Percentiles rank a stretch among this genome's conserved stretches.
Conservation (phyloP, 1,140 invertebrate species). For the Wiebesia pumilae region DNA sequence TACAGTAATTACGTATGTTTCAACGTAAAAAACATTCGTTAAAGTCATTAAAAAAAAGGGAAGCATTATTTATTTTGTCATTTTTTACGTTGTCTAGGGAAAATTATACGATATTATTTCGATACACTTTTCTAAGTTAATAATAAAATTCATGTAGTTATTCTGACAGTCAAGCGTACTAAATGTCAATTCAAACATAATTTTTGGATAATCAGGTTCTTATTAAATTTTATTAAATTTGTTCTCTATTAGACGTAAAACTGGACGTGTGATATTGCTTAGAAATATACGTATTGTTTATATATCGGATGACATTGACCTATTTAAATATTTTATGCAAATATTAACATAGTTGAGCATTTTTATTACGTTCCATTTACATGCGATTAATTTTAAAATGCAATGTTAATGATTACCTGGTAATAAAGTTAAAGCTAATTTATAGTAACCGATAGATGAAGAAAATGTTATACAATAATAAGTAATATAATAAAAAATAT, state of each 20-base stretch:
- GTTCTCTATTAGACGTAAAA: not conserved
- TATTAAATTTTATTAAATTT: not conserved
- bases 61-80: too few relatives aligned
- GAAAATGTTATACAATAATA: too few relatives aligned
- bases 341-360: not conserved
- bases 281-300: not conserved
- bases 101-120: too few relatives aligned
- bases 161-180: not conserved
- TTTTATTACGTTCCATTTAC: not conserved
- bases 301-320: not conserved
- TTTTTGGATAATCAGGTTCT: not conserved
- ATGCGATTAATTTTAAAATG: not conserved
- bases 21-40: too few relatives aligned
- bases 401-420: not conserved
- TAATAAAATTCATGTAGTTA: not conserved
- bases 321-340: constrained; percentile 2
- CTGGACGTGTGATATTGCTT: not conserved
- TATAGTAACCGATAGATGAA: not conserved
- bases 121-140: not conserved
- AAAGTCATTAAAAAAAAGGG: too few relatives aligned
- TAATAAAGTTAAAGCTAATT: not conserved
- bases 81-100: too few relatives aligned
- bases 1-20: too few relatives aligned
- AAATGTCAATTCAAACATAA: not conserved
- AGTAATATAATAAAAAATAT: too few relatives aligned